These are phyloP conservation scores for Apodemia hepburni DNA, from an alignment of 2,888 invertebrate genomes.

Conservation along the genomic window DNA sequence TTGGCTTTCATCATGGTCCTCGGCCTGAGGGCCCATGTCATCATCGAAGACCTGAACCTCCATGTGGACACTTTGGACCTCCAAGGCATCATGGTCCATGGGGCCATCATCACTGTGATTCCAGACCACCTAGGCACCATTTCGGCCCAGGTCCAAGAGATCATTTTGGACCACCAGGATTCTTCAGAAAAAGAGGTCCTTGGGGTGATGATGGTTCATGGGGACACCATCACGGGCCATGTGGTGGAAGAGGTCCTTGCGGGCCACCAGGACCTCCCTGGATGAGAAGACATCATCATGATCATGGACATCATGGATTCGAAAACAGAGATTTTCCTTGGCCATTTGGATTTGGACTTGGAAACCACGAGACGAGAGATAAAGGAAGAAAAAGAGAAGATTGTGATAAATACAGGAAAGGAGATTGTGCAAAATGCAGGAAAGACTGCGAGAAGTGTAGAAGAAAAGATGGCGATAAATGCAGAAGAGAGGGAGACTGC, in stretches of 20 bases:
- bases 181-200: not conserved
- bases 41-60: not conserved
- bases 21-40: not conserved
- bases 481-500: not conserved
- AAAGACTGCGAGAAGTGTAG: not conserved
- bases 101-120: constrained; percentile 1
- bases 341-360: not conserved
- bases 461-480: not conserved
- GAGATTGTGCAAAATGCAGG: not conserved
- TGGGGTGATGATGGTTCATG: not conserved
- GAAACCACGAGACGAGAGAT: not conserved
- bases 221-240: not conserved
- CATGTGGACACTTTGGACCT: not conserved
- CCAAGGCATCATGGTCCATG: constrained; percentile 1
- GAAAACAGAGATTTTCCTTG: not conserved
- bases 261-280: not conserved
- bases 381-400: not conserved
- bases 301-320: not conserved
- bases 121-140: not conserved
- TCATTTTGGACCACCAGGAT: not conserved
- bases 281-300: constrained; percentile 1
- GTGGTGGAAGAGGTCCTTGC: not conserved
- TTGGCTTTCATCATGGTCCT: not conserved
- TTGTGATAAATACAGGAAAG: not conserved
- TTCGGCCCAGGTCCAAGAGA: not conserved